Evolutionary conservation across 1,140 invertebrate species (phyloP).

Genomic region (Hylyphantes graminicola): DNA sequence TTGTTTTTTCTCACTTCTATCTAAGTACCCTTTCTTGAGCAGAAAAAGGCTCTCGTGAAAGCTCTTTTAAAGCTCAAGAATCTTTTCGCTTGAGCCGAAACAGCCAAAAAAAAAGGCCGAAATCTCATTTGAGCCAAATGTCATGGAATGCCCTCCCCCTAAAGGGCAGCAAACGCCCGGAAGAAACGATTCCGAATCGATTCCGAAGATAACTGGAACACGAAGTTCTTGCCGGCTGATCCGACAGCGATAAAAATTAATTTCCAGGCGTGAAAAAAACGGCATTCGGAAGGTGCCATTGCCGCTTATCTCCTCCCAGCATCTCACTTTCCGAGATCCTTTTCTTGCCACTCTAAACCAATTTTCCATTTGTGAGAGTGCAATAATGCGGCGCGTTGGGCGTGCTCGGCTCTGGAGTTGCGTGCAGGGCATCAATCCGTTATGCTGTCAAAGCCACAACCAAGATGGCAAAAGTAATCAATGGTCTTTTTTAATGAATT

Average conservation of each 20-base stretch:
- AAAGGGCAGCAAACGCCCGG: constrained; percentile 28
- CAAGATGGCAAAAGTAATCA: constrained; percentile 57
- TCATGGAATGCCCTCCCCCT: not conserved
- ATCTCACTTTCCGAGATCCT: constrained; percentile 40
- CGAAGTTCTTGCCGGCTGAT: constrained; percentile 28
- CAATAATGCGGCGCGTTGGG: constrained; percentile 15
- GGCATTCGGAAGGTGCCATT: constrained; percentile 45
- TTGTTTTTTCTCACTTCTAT: too few species aligned
- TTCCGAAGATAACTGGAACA: constrained; percentile 8
- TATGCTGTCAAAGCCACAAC: constrained; percentile 57
- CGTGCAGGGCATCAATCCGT: constrained; percentile 50
- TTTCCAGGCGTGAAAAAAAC: constrained; percentile 52
- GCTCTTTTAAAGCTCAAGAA: too few species aligned
- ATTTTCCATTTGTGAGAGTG: constrained; percentile 53
- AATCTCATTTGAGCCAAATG: constrained; percentile 13
- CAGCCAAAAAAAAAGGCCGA: not conserved
- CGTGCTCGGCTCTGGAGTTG: constrained; percentile 40
- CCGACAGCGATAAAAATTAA: constrained; percentile 56
- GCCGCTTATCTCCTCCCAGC: constrained; percentile 35
- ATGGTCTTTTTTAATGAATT: constrained; percentile 60
- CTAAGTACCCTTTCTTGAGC: too few species aligned
- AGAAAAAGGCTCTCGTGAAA: too few species aligned
- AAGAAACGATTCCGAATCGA: constrained; percentile 29
- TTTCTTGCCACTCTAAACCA: constrained; percentile 51
- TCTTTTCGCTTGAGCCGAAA: too few species aligned